Evolutionary conservation across 2,888 invertebrate species (phyloP), one percentile per base, ranked within the genome.

Genomic region (Hemicrepidius hirtus): DNA sequence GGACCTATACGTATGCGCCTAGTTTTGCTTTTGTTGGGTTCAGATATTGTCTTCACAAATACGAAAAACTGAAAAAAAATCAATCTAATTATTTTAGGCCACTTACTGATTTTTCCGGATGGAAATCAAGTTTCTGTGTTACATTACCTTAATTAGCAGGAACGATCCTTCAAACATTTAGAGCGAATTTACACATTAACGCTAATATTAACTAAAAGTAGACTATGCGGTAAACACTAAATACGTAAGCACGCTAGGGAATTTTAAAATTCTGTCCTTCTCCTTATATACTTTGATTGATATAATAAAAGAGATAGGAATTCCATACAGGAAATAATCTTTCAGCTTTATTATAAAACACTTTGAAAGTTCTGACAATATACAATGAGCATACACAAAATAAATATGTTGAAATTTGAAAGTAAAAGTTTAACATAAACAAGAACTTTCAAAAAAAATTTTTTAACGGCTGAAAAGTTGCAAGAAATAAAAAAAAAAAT

Each of bases 261-360:
- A 41, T 5, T 28, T 32, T 37, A 57, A 32, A 57, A 57, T 57
- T 16, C 40, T 9, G 9, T 7, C 12, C 5, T n/a, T 20, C 21
- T 13, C 10, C 7, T 60, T 35, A 53, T 46, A 7, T 16, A 20
- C 0, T 3, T 5, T 13, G 16, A 6, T 18, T n/a, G n/a, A 24
- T 24, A 46, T 6, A 16, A 13, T 40, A 46, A 16, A 2, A 12
- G 16, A 16, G 10, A 46, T 46, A 9, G 20, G 13, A 46, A 28
- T 53, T 53, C 12, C 12, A 12, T 41, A 37, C 44, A 49, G 67
- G 67, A 71, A 67, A 66, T 49, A 67, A 67, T 60, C 53, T 35
- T 60, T 63, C 20, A 35, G 35, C 53, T 71, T 67, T 71, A 71
- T 71, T 71, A 71, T 67, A 71, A 71, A 71, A 71, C 71, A 71